Conservation (phyloP, 2,113 vertebrate species). For the Mobula birostris region DNA sequence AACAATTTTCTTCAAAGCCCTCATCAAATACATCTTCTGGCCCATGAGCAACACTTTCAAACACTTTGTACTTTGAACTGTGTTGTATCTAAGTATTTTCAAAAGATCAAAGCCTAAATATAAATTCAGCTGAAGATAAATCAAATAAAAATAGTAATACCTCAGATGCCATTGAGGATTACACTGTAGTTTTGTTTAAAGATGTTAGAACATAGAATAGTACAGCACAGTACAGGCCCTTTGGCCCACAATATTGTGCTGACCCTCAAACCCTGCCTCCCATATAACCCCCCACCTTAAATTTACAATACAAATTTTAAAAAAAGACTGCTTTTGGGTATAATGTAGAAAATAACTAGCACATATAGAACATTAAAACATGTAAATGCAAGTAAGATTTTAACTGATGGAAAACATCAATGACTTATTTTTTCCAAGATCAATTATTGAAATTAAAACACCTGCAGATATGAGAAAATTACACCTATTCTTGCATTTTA, state of each 20-base stretch:
- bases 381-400: background rate
- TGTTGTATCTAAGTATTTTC: background rate
- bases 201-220: background rate
- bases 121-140: background rate
- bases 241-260: too few relatives aligned
- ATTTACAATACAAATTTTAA: background rate
- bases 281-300: too few relatives aligned
- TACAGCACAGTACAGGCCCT: too few relatives aligned
- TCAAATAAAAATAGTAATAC: background rate
- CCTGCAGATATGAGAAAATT: background rate
- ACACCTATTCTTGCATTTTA: background rate
- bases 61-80: background rate
- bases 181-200: background rate
- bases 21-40: background rate
- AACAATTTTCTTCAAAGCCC: background rate
- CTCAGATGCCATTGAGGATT: background rate
- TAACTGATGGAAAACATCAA: background rate
- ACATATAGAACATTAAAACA: background rate
- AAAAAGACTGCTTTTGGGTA: background rate
- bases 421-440: background rate
- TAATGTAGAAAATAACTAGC: background rate
- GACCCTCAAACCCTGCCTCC: too few relatives aligned
- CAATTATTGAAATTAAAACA: background rate
- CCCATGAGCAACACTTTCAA: background rate
- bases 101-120: background rate